Evolutionary conservation across 1,140 invertebrate species (phyloP).

Genomic region (Saccostrea glomerata): DNA sequence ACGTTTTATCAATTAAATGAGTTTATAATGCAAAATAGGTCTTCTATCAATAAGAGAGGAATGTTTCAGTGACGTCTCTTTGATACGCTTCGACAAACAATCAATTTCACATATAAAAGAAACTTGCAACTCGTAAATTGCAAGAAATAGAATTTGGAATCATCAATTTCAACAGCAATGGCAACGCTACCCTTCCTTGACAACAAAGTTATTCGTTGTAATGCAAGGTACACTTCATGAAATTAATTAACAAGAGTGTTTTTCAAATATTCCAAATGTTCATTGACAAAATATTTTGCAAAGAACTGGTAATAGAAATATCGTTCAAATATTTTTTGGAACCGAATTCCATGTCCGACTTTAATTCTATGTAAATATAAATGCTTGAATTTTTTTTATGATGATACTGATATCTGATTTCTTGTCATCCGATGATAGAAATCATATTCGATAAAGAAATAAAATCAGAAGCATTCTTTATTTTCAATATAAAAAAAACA

Average conservation of each 20-base stretch:
- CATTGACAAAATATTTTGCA: not conserved
- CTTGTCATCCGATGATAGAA: too few relatives aligned
- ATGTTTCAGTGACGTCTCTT: not conserved
- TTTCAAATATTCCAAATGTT: not conserved
- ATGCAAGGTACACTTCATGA: not conserved
- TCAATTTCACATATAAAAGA: constrained; percentile 9
- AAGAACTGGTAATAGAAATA: not conserved
- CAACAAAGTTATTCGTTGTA: not conserved
- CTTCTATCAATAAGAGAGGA: constrained; percentile 2
- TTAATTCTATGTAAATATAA: too few relatives aligned
- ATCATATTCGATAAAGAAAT: too few relatives aligned
- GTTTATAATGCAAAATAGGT: constrained; percentile 34
- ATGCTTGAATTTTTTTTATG: too few relatives aligned
- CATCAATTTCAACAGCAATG: not conserved
- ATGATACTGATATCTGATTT: too few relatives aligned
- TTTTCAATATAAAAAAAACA: too few relatives aligned
- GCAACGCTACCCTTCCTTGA: not conserved
- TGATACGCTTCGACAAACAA: not conserved
- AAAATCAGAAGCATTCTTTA: too few relatives aligned
- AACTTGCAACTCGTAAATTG: constrained; percentile 11
- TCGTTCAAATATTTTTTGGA: not conserved
- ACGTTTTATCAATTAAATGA: constrained; percentile 34
- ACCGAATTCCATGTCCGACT: not conserved
- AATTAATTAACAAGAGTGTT: not conserved
- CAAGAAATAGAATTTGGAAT: not conserved